A percentile compares a stretch with the other conserved stretches of the same genome.
phyloP scores from a whole-genome alignment of 2,797 vertebrate species.

The Chiroxiphia lanceolata region DNA sequence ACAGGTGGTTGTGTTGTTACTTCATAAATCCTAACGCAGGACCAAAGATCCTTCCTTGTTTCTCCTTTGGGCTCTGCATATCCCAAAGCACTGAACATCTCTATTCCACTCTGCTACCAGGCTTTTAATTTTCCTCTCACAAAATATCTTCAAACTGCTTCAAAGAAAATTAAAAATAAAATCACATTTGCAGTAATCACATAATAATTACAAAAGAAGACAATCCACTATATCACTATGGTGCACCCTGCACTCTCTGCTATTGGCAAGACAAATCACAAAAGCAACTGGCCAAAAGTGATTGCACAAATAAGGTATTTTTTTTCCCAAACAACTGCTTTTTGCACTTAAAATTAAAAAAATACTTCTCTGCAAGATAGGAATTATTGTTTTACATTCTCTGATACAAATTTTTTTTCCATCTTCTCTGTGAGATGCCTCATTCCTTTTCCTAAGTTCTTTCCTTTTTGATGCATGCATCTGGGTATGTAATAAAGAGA shows the following conservation, averaged over 20 bases:
- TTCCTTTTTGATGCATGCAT: neutral
- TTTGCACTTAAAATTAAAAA: neutral
- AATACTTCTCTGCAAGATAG: neutral
- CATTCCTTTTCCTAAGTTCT: neutral
- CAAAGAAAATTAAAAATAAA: neutral
- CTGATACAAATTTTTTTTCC: rapidly evolving
- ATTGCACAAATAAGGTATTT: neutral
- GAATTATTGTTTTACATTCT: neutral
- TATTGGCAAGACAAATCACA: neutral
- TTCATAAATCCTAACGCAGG: neutral
- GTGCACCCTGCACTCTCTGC: neutral
- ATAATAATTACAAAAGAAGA: neutral
- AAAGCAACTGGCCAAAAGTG: neutral
- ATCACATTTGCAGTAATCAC: neutral
- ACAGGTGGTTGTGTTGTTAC: rapidly evolving
- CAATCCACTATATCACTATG: neutral
- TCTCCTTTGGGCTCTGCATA: neutral
- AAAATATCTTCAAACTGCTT: neutral
- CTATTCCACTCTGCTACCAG: neutral
- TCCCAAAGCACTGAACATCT: neutral
- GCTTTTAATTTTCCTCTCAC: neutral
- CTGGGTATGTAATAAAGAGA: neutral
- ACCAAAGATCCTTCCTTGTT: neutral
- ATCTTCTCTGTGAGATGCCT: neutral
- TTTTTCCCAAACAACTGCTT: neutral